Evolutionary conservation across 2,113 vertebrate species (phyloP), one percentile per base, ranked within the genome.

Genomic region (Patagioenas fasciata): DNA sequence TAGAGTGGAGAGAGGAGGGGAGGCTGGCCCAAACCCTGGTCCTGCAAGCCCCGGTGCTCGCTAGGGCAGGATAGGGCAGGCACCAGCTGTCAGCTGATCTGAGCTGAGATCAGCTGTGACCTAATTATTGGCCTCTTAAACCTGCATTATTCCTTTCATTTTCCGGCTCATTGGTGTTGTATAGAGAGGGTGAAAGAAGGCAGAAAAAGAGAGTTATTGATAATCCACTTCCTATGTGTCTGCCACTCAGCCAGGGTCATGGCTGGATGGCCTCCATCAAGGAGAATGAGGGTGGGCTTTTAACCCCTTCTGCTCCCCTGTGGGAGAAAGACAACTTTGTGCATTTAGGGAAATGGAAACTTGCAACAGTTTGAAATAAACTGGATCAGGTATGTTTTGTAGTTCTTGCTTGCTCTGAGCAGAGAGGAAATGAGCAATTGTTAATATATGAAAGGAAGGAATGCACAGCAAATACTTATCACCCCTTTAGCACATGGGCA

Each of bases 121-220:
- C 98, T 98, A 97, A 98, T 98, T 98, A 98, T 96, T 97, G 97
- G 95, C 95, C 97, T 98, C 94, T 65, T 97, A 98, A 98, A 98
- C 97, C 96, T 96, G 97, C 97, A 97, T 97, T 98, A 98, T 98
- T 97, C 88, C 97, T 97, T 98, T 98, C 97, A 98, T 98, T 98
- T 98, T 98, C 97, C 96, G 97, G 97, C 95, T 98, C 98, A 98
- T 97, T 98, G 98, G 91, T 15, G 11, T 97, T 94, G 71, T 96
- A 97, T 95, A 96, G 89, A 82, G 92, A 89, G 66, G 56, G 80
- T 89, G 73, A 94, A 94, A 96, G 93, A 95, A 80, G 88, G 88
- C 67, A 95, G 88, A 94, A 95, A 95, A 95, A 91, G 96, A 97
- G 92, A 95, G 91, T 97, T 96, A 97, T 94, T 97, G 96, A 95